Evolutionary conservation across 2,113 vertebrate genomes (phyloP), one percentile per base, ranked within the genome.

Genomic region (Alaudala cheleensis): DNA sequence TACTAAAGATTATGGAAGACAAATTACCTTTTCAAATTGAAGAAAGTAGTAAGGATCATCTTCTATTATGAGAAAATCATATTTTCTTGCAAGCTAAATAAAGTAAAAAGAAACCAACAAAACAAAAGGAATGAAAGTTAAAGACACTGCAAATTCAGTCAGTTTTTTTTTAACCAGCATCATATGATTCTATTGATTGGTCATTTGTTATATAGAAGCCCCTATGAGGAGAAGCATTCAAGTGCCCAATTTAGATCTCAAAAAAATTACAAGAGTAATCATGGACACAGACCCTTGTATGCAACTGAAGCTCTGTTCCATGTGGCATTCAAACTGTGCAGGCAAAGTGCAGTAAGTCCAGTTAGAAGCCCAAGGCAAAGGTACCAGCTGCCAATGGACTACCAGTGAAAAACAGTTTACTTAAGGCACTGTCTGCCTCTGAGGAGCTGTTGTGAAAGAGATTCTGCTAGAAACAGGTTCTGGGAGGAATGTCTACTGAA

Each of bases 41-140:
- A 99, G 96, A 95, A 99, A 99, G 93, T 99, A 99, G 96, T 99
- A 99, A 6, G 99, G 99, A 95, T 99, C 99, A 12, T 99, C 99
- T 98, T 99, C 99, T 91, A 99, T 98, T 94, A 99, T 99, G 47
- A 99, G 98, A 93, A 99, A 98, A 97, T 99, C 98, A 33, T 99
- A 99, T 93, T 98, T 96, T 93, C 98, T 98, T 83, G 99, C 99
- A 88, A 99, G 98, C 99, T 99, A 47, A 95, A 96, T 14, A 89
- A 90, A 77, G 77, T 40, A 74, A 21, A 24, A 89, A 76, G 25
- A 37, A 79, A 53, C 37, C 8, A 37, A 37, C 37, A 37, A 37
- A 37, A 42, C 26, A 37, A 60, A 69, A 60, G 20, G 12, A 77
- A 45, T 89, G 60, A 54, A 83, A 86, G 22, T 19, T 77, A 44